These are phyloP conservation scores for Macrobrachium nipponense DNA, from an alignment of 1,140 invertebrate genomes.

Conservation along the genomic window DNA sequence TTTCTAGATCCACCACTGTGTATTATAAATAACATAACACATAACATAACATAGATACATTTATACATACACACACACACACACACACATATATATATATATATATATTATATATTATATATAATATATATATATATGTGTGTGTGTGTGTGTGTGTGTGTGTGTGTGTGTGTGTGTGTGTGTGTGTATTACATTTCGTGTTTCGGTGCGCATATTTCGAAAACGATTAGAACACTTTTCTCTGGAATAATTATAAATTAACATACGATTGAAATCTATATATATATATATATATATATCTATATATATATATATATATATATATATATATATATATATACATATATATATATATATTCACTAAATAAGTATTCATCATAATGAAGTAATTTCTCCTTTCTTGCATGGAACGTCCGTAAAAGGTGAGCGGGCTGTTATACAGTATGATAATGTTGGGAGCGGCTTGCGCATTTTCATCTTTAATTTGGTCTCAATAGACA, in stretches of 20 bases:
- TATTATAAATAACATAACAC: too few relatives aligned
- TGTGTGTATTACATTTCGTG: too few relatives aligned
- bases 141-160: constrained; percentile 38
- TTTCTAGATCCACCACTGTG: too few relatives aligned
- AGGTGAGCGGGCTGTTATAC: not conserved
- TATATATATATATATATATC: constrained; percentile 18
- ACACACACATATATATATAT: constrained; percentile 27
- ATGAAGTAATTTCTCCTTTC: not conserved
- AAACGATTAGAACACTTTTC: too few relatives aligned
- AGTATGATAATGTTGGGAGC: not conserved
- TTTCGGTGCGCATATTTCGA: not conserved
- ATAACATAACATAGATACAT: too few relatives aligned
- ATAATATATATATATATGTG: constrained; percentile 10
- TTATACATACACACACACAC: too few relatives aligned
- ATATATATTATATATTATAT: not conserved
- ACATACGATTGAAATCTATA: constrained; percentile 4
- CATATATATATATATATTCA: constrained; percentile 35
- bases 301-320: constrained; percentile 43
- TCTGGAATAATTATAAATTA: not conserved
- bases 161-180: too few relatives aligned
- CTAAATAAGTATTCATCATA: constrained; percentile 16
- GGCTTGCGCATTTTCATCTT: not conserved
- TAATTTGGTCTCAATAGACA: constrained; percentile 12
- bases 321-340: constrained; percentile 45
- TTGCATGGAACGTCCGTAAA: not conserved